Conservation (phyloP, 2,888 invertebrate species). For the Neelides folsomi region DNA sequence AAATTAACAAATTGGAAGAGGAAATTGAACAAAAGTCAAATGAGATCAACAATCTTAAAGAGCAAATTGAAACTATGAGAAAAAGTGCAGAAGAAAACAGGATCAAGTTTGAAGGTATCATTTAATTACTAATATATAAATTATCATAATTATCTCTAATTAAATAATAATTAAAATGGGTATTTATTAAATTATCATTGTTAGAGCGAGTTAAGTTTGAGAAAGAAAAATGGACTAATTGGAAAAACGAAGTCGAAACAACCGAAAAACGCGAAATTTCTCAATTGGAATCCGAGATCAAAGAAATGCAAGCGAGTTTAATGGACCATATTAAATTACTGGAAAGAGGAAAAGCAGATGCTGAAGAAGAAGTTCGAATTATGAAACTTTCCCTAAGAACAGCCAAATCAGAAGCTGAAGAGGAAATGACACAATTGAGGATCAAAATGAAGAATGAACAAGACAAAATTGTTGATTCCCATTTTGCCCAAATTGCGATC, state of each 20-base stretch:
- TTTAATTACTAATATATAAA: not conserved
- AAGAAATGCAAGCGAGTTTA: conserved; percentile 21
- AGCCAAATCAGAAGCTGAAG: conserved; percentile 24
- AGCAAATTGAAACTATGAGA: not conserved
- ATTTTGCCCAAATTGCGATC: conserved; percentile 13
- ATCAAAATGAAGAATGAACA: conserved; percentile 21
- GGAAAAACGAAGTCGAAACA: conserved; percentile 23
- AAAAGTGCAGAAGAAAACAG: conserved; percentile 4
- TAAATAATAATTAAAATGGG: too few species aligned
- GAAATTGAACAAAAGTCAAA: not conserved
- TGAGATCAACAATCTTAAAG: not conserved
- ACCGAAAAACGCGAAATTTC: conserved; percentile 26
- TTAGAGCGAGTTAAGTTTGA: conserved; percentile 23
- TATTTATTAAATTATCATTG: not conserved
- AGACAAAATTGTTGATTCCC: conserved; percentile 12
- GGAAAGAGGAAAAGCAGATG: conserved; percentile 25
- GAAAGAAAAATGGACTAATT: conserved; percentile 29
- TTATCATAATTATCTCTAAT: too few species aligned
- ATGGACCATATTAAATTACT: conserved; percentile 21
- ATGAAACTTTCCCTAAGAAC: conserved; percentile 20
- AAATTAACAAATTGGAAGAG: conserved; percentile 4
- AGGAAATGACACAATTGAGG: conserved; percentile 15
- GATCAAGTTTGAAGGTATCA: not conserved
- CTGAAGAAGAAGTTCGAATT: conserved; percentile 25
- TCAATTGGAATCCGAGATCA: conserved; percentile 23